Evolutionary conservation across 2,888 invertebrate species (phyloP).

Genomic region (Eumerus sabulonum): DNA sequence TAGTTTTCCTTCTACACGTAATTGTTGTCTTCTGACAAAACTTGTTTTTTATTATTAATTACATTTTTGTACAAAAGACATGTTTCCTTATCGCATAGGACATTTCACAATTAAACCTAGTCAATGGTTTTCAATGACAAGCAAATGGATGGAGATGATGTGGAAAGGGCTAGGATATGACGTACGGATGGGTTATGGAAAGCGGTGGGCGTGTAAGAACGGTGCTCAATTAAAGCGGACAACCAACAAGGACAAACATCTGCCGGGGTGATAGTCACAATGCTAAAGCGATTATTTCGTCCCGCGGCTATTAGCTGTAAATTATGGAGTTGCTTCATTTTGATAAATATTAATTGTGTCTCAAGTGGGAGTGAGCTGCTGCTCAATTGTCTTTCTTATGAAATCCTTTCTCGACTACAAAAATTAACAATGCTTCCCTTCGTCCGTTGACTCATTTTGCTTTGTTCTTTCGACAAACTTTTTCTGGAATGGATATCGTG

Average conservation of each 20-base stretch:
- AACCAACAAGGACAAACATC: slow-evolving; percentile 32
- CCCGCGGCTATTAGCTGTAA: slow-evolving; percentile 60
- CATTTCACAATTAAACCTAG: slow-evolving; percentile 62
- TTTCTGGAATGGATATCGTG: slow-evolving; percentile 11
- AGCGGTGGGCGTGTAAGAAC: slow-evolving; percentile 33
- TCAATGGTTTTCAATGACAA: slow-evolving; percentile 51
- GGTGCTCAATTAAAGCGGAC: slow-evolving; percentile 52
- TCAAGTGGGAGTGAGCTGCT: slow-evolving; percentile 18
- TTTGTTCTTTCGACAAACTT: slow-evolving; percentile 2
- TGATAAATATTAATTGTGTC: slow-evolving; percentile 53
- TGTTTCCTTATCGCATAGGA: slow-evolving; percentile 45
- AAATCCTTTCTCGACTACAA: too few relatives aligned
- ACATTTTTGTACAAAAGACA: slow-evolving; percentile 42
- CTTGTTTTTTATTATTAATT: slow-evolving; percentile 33
- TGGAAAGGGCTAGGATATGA: not conserved
- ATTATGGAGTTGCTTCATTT: slow-evolving; percentile 53
- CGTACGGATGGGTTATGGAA: slow-evolving; percentile 48
- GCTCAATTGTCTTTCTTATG: slow-evolving; percentile 16
- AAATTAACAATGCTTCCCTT: too few relatives aligned
- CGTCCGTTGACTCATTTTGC: not conserved
- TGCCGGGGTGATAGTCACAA: not conserved
- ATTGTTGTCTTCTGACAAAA: too few relatives aligned
- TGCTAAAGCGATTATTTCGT: slow-evolving; percentile 26
- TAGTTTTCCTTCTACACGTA: not conserved
- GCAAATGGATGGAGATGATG: not conserved